Conservation (phyloP, 2,113 vertebrate genomes). For the Eolophus roseicapilla region DNA sequence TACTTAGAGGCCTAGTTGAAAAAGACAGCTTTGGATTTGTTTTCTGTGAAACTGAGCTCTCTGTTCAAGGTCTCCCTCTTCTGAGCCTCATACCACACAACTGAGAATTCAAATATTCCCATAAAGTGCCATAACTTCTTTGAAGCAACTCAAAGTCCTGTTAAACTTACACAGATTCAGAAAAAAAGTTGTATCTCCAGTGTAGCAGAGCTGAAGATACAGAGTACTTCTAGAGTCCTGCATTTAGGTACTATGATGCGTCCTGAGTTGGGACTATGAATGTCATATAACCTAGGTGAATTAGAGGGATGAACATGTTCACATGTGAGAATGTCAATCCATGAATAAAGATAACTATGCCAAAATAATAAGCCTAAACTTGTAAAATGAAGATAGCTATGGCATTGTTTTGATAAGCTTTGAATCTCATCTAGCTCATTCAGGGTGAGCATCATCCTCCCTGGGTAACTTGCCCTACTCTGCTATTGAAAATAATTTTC, state of each 20-base stretch:
- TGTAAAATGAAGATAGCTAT: background rate
- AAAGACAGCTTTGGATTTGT: background rate
- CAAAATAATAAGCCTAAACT: background rate
- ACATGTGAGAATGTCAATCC: background rate
- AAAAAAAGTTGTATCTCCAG: background rate
- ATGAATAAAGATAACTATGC: background rate
- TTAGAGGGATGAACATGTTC: background rate
- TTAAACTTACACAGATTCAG: background rate
- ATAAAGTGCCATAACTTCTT: background rate
- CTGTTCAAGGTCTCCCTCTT: background rate
- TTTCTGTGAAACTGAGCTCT: background rate
- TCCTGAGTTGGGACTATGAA: background rate
- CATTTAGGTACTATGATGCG: background rate
- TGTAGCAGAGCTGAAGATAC: background rate
- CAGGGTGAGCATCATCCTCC: background rate
- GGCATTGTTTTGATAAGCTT: background rate
- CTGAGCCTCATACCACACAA: background rate
- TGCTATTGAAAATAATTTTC: background rate
- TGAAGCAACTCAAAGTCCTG: background rate
- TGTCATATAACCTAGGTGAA: background rate
- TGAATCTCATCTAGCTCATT: background rate
- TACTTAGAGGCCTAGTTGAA: background rate
- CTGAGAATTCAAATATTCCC: background rate
- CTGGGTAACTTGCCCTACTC: background rate
- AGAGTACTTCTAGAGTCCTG: background rate